Evolutionary conservation across 1,140 invertebrate species (phyloP), one percentile per base, ranked within the genome.

Genomic region (Leptopilina clavipes): DNA sequence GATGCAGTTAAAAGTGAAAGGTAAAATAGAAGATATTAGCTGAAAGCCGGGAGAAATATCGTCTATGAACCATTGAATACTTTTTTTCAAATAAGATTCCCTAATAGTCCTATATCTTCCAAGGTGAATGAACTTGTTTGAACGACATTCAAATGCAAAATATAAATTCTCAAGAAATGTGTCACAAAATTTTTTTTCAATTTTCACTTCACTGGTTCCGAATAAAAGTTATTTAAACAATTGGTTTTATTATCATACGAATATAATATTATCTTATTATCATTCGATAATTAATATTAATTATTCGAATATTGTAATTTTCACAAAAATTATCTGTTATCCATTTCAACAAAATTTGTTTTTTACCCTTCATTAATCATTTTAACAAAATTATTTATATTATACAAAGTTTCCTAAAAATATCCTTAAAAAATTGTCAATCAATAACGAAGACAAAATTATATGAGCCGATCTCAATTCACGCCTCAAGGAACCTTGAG

Each of bases 111-210:
- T 40, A 40, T 40, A 40, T 40, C 25, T 3, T n/a, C 17, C n/a
- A 31, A 65, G 59, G 59, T 65, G 59, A 65, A 65, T 31, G 59
- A 65, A 65, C 59, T 31, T 65, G 56, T 65, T n/a, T 56, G 54
- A 11, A 65, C 22, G 56, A 14, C 59, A n/a, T 65, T 65, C 19
- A 65, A 65, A 65, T 65, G 56, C 56, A 65, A 65, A 65, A 65
- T 65, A 7, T 31, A 25, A 59, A 31, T 65, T 65, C 25, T 7
- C 0, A 65, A 31, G 3, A 65, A 65, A 31, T 31, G 22, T 25
- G 10, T 65, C 22, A 52, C 17, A 0, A 48, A 1, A 52, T 31
- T 31, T 12, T 52, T 52, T n/a, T 31, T 40, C 37, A 40, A 40
- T 6, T 40, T 40, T 9, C 48, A 52, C 17, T 52, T n/a, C 48